These are phyloP conservation scores for Talpa occidentalis DNA, from an alignment of 2,113 vertebrate genomes.

Conservation along the genomic window DNA sequence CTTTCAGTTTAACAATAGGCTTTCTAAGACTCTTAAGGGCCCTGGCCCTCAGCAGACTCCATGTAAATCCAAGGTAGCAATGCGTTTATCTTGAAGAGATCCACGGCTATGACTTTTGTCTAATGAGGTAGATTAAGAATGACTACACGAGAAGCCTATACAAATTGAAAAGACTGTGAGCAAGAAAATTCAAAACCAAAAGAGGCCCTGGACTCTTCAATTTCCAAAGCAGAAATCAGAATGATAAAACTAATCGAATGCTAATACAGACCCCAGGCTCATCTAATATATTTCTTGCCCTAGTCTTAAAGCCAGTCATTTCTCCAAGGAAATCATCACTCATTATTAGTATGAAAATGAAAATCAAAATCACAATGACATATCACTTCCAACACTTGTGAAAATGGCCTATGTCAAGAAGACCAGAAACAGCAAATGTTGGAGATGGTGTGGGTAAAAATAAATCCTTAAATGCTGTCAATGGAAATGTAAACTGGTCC, in stretches of 20 bases:
- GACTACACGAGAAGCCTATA: neutral
- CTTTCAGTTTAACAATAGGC: neutral
- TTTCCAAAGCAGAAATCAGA: neutral
- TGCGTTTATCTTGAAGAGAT: neutral
- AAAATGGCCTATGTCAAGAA: too few relatives aligned
- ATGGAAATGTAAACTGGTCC: too few relatives aligned
- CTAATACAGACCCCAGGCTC: neutral
- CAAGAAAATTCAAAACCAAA: conserved; percentile 10
- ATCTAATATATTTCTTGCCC: neutral
- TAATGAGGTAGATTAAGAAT: neutral
- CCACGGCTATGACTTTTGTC: neutral
- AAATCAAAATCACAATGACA: neutral
- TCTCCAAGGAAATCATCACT: neutral
- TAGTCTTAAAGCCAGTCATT: neutral
- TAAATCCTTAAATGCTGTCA: too few relatives aligned
- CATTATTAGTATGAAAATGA: neutral
- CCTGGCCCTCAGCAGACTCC: neutral
- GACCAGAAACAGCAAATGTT: too few relatives aligned
- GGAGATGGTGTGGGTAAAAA: too few relatives aligned
- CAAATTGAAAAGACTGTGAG: neutral
- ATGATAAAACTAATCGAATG: neutral
- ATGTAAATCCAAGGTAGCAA: neutral
- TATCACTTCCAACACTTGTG: too few relatives aligned
- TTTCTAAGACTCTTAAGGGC: neutral
- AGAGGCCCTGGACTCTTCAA: neutral